A percentile compares a stretch with the other conserved stretches of the same genome.
These are phyloP conservation scores for Copsychus sechellarum DNA, from an alignment of 2,113 vertebrate species.

Conservation along the genomic window DNA sequence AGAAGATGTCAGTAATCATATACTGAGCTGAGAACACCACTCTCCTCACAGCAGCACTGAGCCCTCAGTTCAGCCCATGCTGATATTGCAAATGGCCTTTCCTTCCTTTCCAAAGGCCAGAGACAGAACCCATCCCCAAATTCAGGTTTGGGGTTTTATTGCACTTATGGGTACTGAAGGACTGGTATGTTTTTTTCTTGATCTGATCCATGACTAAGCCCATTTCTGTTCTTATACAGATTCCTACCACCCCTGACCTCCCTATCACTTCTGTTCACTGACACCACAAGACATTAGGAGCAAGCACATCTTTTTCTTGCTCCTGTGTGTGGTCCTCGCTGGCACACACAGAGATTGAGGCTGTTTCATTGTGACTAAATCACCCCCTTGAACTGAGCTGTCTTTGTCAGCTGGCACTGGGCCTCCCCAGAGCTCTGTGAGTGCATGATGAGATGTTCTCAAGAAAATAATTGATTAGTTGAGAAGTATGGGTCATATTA, in stretches of 20 bases:
- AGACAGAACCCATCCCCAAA: background rate
- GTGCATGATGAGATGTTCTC: background rate
- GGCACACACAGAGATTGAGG: background rate
- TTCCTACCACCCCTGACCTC: background rate
- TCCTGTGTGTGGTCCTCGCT: background rate
- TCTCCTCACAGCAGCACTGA: constrained; percentile 44
- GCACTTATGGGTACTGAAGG: background rate
- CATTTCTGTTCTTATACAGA: background rate
- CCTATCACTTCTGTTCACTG: background rate
- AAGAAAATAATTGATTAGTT: background rate
- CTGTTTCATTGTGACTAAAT: background rate
- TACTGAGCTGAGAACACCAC: constrained; percentile 18
- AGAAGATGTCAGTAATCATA: constrained; percentile 52
- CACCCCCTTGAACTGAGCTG: background rate
- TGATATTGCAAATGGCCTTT: background rate
- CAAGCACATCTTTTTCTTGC: background rate
- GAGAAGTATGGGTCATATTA: background rate
- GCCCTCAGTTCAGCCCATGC: constrained; percentile 4
- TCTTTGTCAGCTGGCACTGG: background rate
- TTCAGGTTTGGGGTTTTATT: background rate
- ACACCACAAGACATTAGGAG: background rate
- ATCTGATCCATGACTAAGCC: background rate
- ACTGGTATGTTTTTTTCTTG: background rate
- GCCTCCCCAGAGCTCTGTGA: background rate
- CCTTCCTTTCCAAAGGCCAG: background rate